phyloP scores from a whole-genome alignment of 2,797 vertebrate genomes.

The Momotus momota region DNA sequence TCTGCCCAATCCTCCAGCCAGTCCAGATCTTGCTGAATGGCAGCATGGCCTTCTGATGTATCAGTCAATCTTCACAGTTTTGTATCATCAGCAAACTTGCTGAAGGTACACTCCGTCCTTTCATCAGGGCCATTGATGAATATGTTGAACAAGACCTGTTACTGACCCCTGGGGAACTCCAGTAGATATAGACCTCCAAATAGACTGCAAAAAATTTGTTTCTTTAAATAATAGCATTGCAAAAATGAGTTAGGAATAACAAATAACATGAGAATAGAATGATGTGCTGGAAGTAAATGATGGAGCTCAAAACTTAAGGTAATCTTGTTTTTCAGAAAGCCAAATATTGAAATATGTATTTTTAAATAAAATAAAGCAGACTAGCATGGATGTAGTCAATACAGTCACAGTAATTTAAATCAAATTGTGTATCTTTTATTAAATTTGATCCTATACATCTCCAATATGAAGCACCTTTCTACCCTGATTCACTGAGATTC shows the following conservation, averaged over 20 bases:
- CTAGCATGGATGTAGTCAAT: background rate
- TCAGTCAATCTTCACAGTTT: background rate
- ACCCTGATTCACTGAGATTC: background rate
- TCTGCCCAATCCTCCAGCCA: background rate
- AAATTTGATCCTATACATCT: background rate
- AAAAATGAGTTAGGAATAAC: background rate
- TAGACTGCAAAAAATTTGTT: background rate
- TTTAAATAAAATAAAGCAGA: background rate
- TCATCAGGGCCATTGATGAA: background rate
- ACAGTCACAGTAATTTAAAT: background rate
- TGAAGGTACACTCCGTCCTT: background rate
- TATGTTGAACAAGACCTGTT: background rate
- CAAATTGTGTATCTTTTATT: background rate
- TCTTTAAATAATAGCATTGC: background rate
- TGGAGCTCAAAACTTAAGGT: background rate
- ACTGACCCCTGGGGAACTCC: background rate
- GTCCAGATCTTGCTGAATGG: background rate
- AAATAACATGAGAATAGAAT: background rate
- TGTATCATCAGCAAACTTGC: background rate
- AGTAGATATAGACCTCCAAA: background rate
- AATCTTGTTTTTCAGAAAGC: background rate
- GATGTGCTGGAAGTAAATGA: background rate
- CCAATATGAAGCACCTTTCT: background rate
- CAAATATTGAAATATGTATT: background rate
- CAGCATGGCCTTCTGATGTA: background rate